These are phyloP conservation scores for Kryptolebias marmoratus DNA, from an alignment of 2,113 vertebrate genomes.

Conservation along the genomic window DNA sequence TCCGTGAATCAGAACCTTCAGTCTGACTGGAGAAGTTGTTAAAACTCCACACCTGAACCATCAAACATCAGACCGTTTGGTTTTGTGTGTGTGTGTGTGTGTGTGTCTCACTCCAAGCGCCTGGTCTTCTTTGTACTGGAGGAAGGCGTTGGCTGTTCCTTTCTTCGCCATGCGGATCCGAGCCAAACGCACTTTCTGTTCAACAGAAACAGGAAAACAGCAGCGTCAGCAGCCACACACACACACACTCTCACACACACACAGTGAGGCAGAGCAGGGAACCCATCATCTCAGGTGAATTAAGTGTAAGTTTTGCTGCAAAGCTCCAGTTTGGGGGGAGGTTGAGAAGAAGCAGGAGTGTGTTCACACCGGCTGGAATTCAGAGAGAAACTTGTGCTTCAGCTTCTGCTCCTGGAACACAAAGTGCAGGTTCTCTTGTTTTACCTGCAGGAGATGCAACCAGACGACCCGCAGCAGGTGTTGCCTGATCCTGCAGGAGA, in stretches of 20 bases:
- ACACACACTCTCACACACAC: slow-evolving; percentile 25
- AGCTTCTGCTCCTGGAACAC: too few species aligned
- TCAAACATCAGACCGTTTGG: not conserved
- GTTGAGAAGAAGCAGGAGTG: too few species aligned
- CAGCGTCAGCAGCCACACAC: slow-evolving; percentile 30
- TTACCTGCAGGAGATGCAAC: too few species aligned
- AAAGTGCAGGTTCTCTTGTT: too few species aligned
- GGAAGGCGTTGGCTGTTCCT: slow-evolving; percentile 88
- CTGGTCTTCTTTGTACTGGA: slow-evolving; percentile 88
- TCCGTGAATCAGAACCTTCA: too few species aligned
- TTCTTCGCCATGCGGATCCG: slow-evolving; percentile 91
- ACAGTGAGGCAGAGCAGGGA: not conserved
- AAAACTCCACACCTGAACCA: too few species aligned
- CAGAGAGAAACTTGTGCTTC: too few species aligned
- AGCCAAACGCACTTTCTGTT: slow-evolving; percentile 89
- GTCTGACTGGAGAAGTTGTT: not conserved
- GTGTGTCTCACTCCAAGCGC: slow-evolving; percentile 81
- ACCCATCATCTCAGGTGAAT: not conserved
- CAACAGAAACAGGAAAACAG: slow-evolving; percentile 43
- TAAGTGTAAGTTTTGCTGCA: not conserved
- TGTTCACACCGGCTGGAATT: too few species aligned
- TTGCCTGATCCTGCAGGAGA: too few species aligned
- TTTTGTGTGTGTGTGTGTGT: slow-evolving; percentile 24
- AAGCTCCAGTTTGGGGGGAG: too few species aligned
- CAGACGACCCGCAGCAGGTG: too few species aligned